A percentile compares a stretch with the other conserved stretches of the same genome.
Conservation (phyloP, 2,797 vertebrate species). For the Liasis olivaceus region DNA sequence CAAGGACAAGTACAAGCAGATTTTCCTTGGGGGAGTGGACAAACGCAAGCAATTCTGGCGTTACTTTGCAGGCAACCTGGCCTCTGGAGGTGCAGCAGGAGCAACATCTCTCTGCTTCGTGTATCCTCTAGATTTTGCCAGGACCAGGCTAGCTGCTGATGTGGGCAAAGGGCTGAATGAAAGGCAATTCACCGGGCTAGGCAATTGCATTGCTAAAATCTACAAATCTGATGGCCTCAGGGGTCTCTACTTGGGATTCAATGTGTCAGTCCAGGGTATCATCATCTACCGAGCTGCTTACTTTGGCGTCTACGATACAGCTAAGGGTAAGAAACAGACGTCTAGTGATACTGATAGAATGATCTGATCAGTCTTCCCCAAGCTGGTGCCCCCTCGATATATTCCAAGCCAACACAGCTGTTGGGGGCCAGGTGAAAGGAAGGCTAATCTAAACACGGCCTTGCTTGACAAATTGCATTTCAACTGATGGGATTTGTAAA, state of each 20-base stretch:
- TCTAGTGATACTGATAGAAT: background rate
- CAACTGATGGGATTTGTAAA: background rate
- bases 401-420: background rate
- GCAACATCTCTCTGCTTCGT: constrained; percentile 98
- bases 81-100: constrained; percentile 93
- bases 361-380: background rate
- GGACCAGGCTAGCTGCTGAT: constrained; percentile 95
- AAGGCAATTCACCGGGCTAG: constrained; percentile 93
- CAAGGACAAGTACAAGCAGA: constrained; percentile 99
- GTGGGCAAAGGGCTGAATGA: constrained; percentile 86
- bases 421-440: background rate
- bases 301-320: constrained; percentile 97
- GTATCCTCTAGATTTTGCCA: constrained; percentile 98
- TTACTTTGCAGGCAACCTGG: constrained; percentile 95
- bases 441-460: background rate
- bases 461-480: background rate
- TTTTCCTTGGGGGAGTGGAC: constrained; percentile 98
- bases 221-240: constrained; percentile 90
- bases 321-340: constrained; percentile 86
- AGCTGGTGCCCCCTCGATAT: background rate
- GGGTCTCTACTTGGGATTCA: constrained; percentile 96
- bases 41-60: constrained; percentile 98
- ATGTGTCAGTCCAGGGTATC: constrained; percentile 97
- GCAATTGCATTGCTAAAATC: constrained; percentile 90
- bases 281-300: constrained; percentile 99